These are phyloP conservation scores for Anagyrus pseudococci DNA, from an alignment of 2,888 invertebrate genomes.

Conservation along the genomic window DNA sequence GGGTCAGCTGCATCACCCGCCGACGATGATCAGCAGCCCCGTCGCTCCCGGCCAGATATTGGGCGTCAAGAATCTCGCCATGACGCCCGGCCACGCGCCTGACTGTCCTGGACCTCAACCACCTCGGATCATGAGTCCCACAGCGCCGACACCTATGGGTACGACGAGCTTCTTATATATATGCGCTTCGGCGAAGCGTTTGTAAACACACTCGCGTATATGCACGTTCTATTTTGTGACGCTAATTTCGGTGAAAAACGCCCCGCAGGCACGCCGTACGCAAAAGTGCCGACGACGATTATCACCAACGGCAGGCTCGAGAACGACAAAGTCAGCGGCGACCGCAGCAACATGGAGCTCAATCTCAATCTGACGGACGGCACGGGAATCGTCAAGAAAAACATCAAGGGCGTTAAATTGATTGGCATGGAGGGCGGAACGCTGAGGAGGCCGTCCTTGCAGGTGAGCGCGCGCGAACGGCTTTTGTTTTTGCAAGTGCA, in stretches of 20 bases:
- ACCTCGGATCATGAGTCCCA: constrained; percentile 39
- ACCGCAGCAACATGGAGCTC: constrained; percentile 54
- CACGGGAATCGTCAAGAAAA: constrained; percentile 50
- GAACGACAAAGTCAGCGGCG: constrained; percentile 42
- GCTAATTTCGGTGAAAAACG: neutral
- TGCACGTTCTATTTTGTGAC: too few species aligned
- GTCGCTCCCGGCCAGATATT: constrained; percentile 51
- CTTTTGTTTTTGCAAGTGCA: too few species aligned
- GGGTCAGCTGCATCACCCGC: constrained; percentile 2
- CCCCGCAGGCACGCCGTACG: constrained; percentile 33
- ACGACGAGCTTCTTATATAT: neutral
- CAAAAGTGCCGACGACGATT: constrained; percentile 36
- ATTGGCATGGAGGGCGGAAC: constrained; percentile 60
- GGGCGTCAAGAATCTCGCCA: constrained; percentile 52
- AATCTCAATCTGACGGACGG: constrained; percentile 50
- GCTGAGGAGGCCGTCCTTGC: constrained; percentile 55
- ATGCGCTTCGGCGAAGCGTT: neutral
- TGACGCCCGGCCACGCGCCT: constrained; percentile 13
- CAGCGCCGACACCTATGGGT: constrained; percentile 19
- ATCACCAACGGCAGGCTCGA: constrained; percentile 36
- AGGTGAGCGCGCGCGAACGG: too few species aligned
- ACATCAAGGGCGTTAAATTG: constrained; percentile 57
- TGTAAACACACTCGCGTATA: too few species aligned
- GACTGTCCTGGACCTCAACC: constrained; percentile 37
- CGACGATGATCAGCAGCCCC: constrained; percentile 24